These are phyloP conservation scores for Murina feae DNA, from an alignment of 2,113 vertebrate species.

Conservation along the genomic window DNA sequence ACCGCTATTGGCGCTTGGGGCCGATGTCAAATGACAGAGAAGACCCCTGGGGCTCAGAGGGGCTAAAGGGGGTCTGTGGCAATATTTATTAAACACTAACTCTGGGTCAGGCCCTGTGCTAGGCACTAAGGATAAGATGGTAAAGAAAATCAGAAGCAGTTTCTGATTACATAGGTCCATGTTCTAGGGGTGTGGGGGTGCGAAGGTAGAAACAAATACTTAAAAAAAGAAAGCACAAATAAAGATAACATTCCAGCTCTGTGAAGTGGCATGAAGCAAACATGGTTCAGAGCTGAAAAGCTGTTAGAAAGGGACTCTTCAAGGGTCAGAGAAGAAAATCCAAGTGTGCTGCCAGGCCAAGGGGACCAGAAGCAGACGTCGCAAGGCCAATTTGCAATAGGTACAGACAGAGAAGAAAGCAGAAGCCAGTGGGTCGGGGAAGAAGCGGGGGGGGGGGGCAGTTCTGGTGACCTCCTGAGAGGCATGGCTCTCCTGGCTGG, in stretches of 20 bases:
- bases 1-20: rapidly evolving
- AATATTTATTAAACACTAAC: not conserved
- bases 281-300: not conserved
- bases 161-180: not conserved
- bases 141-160: not conserved
- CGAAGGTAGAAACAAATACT: not conserved
- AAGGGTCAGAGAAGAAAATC: not conserved
- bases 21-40: not conserved
- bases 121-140: not conserved
- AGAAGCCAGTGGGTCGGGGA: not conserved
- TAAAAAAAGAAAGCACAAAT: not conserved
- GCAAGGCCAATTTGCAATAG: not conserved
- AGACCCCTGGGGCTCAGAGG: not conserved
- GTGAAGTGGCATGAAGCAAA: not conserved
- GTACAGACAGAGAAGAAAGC: not conserved
- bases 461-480: not conserved
- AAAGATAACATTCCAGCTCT: not conserved
- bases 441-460: too few species aligned
- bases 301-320: not conserved
- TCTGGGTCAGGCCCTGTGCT: not conserved
- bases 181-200: rapidly evolving
- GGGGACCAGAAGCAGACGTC: not conserved
- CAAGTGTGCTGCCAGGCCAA: not conserved
- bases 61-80: not conserved
- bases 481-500: not conserved